A percentile compares a stretch with the other conserved stretches of the same genome.
phyloP scores from a whole-genome alignment of 2,113 vertebrate species.

The Dissostichus mawsoni region DNA sequence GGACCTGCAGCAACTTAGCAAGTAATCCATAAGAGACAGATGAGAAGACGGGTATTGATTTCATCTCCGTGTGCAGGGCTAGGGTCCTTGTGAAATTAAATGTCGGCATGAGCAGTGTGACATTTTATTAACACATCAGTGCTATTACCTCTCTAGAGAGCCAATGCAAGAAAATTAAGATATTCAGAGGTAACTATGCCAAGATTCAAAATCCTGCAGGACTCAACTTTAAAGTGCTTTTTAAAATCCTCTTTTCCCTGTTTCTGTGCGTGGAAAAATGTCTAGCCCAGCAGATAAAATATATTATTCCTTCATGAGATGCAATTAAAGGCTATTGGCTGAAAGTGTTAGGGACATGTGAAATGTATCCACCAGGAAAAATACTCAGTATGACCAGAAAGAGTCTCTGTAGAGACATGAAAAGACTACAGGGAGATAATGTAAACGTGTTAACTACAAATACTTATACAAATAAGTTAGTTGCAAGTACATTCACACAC shows the following conservation, averaged over 20 bases:
- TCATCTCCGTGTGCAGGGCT: neutral
- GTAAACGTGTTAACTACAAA: too few species aligned
- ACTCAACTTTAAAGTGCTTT: neutral
- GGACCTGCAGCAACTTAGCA: neutral
- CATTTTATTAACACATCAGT: neutral
- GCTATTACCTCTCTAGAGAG: neutral
- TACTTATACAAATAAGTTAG: too few species aligned
- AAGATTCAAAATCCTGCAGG: neutral
- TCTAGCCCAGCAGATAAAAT: neutral
- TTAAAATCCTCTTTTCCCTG: neutral
- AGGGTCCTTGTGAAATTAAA: neutral
- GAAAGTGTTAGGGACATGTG: too few species aligned
- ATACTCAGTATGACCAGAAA: too few species aligned
- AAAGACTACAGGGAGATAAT: too few species aligned
- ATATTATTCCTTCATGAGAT: too few species aligned
- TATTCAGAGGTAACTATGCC: neutral
- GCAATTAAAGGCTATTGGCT: too few species aligned
- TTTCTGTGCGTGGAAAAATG: neutral
- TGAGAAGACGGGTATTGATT: conserved; percentile 3
- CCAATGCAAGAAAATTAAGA: neutral
- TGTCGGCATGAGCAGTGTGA: neutral
- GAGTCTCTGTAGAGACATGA: too few species aligned
- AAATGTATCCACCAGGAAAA: too few species aligned
- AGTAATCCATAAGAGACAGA: conserved; percentile 4
- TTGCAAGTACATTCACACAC: too few species aligned